Evolutionary conservation across 2,797 vertebrate genomes (phyloP).

Genomic region (Sebastes hubbsi): DNA sequence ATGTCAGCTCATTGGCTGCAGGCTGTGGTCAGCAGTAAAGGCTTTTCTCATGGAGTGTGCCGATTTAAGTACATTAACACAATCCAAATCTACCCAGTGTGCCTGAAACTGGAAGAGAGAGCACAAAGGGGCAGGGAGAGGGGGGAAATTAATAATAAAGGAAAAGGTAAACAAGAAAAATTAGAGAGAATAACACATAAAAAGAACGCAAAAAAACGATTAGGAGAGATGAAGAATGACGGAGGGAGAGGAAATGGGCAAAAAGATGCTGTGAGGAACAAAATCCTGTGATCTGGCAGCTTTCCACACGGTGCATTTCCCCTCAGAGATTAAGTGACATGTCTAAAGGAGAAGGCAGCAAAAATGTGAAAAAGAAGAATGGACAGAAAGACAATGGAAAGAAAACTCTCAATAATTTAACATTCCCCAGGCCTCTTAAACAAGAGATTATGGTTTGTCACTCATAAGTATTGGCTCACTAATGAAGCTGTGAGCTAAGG

Average conservation of each 20-base stretch:
- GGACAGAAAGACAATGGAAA: neutral
- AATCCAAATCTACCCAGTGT: constrained; percentile 10
- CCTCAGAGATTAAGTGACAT: neutral
- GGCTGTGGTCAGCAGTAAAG: constrained; percentile 46
- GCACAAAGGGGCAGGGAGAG: neutral
- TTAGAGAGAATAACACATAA: neutral
- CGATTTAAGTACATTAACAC: constrained; percentile 36
- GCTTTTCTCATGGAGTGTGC: constrained; percentile 12
- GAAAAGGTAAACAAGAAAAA: neutral
- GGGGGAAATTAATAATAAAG: neutral
- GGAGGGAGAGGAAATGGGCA: neutral
- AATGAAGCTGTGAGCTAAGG: neutral
- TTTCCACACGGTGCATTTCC: neutral
- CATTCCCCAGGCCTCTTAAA: neutral
- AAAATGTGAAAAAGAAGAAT: neutral
- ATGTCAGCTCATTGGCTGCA: constrained; percentile 36
- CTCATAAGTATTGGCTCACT: neutral
- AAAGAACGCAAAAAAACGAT: neutral
- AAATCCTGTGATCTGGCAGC: neutral
- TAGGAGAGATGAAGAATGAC: neutral
- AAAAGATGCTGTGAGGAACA: neutral
- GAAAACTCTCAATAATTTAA: neutral
- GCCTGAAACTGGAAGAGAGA: neutral
- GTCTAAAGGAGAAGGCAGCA: neutral
- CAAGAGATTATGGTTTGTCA: neutral